Conservation (phyloP, 2,888 invertebrate species). For the Exocentrus adspersus region DNA sequence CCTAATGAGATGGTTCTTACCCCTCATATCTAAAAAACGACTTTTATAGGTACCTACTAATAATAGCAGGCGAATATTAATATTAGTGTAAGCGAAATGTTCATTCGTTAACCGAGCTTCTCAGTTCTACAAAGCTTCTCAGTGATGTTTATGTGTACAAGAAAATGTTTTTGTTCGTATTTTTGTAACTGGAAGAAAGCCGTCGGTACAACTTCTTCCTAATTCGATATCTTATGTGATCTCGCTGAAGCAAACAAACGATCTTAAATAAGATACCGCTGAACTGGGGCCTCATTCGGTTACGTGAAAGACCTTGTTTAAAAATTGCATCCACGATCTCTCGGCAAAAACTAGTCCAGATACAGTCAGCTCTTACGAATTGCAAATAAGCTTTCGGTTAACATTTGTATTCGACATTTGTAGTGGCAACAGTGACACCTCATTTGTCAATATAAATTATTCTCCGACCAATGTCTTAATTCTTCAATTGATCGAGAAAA, state of each 20-base stretch:
- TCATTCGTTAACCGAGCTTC: background rate
- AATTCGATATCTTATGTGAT: constrained; percentile 34
- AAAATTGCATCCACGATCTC: constrained; percentile 20
- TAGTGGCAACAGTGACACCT: constrained; percentile 61
- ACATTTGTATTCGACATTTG: constrained; percentile 62
- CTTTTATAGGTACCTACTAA: too few relatives aligned
- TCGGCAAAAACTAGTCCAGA: constrained; percentile 57
- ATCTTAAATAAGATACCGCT: constrained; percentile 37
- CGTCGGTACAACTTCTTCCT: constrained; percentile 41
- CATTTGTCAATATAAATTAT: constrained; percentile 64
- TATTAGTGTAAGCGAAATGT: background rate
- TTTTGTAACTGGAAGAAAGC: constrained; percentile 37
- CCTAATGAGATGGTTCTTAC: too few relatives aligned
- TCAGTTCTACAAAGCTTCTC: background rate
- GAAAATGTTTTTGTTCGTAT: constrained; percentile 32
- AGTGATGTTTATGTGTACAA: constrained; percentile 34
- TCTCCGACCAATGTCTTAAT: constrained; percentile 59
- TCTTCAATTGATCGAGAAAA: constrained; percentile 44
- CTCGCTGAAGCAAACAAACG: constrained; percentile 33
- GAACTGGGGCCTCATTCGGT: constrained; percentile 3
- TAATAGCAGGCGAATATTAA: too few relatives aligned
- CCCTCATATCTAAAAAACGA: too few relatives aligned
- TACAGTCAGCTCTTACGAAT: constrained; percentile 53
- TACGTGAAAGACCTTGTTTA: constrained; percentile 3
- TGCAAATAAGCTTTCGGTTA: constrained; percentile 59